Conservation (phyloP, 2,888 invertebrate species). For the Plutella xylostella region DNA sequence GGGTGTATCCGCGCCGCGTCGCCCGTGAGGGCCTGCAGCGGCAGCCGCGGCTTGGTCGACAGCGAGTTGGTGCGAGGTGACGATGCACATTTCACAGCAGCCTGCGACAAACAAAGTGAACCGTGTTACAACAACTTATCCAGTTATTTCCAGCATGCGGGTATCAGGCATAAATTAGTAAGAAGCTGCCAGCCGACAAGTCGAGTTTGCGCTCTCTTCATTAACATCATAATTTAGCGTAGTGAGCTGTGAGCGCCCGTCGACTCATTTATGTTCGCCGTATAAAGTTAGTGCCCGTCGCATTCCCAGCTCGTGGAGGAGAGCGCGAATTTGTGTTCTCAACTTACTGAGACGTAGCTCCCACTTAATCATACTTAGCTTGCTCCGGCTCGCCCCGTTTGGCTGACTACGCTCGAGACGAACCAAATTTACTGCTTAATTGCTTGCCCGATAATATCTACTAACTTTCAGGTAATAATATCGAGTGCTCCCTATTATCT, state of each 20-base stretch:
- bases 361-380: slow-evolving; percentile 36
- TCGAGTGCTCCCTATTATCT: too few relatives aligned
- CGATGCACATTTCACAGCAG: slow-evolving; percentile 64
- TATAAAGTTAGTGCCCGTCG: slow-evolving; percentile 24
- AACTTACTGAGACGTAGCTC: slow-evolving; percentile 29
- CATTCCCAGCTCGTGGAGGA: slow-evolving; percentile 24
- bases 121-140: too few relatives aligned
- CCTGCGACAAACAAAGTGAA: slow-evolving; percentile 28
- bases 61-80: slow-evolving; percentile 62
- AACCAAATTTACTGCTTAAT: slow-evolving; percentile 6
- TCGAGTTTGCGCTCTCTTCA: slow-evolving; percentile 11
- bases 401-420: slow-evolving; percentile 28
- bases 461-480: neutral
- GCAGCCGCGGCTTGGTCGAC: slow-evolving; percentile 59
- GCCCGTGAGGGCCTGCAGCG: slow-evolving; percentile 50
- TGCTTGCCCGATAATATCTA: slow-evolving; percentile 1
- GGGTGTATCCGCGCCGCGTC: slow-evolving; percentile 57
- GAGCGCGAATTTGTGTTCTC: slow-evolving; percentile 27
- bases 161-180: neutral
- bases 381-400: slow-evolving; percentile 21
- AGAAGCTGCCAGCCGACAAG: neutral
- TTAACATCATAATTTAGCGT: slow-evolving; percentile 22
- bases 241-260: slow-evolving; percentile 22
- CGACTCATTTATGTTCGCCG: slow-evolving; percentile 24
- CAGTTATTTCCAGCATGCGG: neutral